Percentiles rank a stretch among this genome's conserved stretches.
Evolutionary conservation across 2,797 vertebrate species (phyloP).

Genomic region (Pyrrhura leucotis): DNA sequence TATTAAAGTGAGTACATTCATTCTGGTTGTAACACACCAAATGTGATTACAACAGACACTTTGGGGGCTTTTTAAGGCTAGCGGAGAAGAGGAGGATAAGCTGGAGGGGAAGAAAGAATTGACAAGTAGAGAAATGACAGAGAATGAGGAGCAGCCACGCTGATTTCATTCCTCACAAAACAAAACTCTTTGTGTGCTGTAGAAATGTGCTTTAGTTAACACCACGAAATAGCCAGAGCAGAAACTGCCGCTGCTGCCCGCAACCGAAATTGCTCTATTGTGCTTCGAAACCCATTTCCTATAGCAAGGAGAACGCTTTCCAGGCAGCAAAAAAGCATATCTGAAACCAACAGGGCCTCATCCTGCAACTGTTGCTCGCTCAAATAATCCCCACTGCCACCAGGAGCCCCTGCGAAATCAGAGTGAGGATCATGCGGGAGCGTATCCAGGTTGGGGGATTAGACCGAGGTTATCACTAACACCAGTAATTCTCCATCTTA

Average conservation of each 20-base stretch:
- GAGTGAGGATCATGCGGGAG: conserved; percentile 26
- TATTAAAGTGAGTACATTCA: conserved; percentile 69
- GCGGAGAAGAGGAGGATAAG: conserved; percentile 52
- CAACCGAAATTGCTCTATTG: conserved; percentile 47
- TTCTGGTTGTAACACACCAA: conserved; percentile 68
- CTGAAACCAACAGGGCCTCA: conserved; percentile 29
- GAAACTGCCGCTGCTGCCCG: background rate
- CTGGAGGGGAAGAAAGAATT: conserved; percentile 64
- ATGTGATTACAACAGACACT: conserved; percentile 73
- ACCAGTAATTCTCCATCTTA: conserved; percentile 44
- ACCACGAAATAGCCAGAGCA: conserved; percentile 42
- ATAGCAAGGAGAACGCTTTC: background rate
- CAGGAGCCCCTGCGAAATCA: conserved; percentile 20
- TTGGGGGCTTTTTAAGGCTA: conserved; percentile 68
- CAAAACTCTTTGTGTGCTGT: conserved; percentile 50
- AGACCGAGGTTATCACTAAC: conserved; percentile 51
- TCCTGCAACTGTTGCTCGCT: conserved; percentile 20
- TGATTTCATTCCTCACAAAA: conserved; percentile 64
- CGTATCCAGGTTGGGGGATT: conserved; percentile 55
- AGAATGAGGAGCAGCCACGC: conserved; percentile 44
- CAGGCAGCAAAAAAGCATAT: conserved; percentile 48
- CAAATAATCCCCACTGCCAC: conserved; percentile 12
- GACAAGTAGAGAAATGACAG: conserved; percentile 69
- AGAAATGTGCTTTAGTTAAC: conserved; percentile 57
- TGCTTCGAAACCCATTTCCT: conserved; percentile 55